These are phyloP conservation scores for Spodoptera picta DNA, from an alignment of 2,888 invertebrate species.

Conservation along the genomic window DNA sequence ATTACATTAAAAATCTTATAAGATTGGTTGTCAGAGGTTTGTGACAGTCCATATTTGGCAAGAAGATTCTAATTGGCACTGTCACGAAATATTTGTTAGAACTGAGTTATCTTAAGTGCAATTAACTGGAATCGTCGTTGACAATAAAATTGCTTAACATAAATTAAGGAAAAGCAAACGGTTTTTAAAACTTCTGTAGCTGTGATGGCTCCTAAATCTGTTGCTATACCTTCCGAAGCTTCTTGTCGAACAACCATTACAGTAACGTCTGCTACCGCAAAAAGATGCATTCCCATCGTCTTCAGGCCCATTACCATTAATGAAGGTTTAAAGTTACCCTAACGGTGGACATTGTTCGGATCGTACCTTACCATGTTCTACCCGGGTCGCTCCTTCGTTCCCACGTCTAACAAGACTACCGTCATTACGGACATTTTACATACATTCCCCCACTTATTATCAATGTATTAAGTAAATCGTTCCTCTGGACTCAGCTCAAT, in stretches of 20 bases:
- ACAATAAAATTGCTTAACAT: no score
- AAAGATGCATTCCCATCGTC: slow-evolving; percentile 82
- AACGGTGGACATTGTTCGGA: slow-evolving; percentile 83
- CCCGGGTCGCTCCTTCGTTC: slow-evolving; percentile 71
- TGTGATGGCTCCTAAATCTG: slow-evolving; percentile 32
- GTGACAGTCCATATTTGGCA: slow-evolving; percentile 23
- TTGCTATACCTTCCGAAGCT: slow-evolving; percentile 25
- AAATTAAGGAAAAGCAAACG: slow-evolving; percentile 1
- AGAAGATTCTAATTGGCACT: slow-evolving; percentile 45
- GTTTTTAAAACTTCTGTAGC: slow-evolving; percentile 29
- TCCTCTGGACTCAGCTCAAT: slow-evolving; percentile 78
- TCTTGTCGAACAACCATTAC: slow-evolving; percentile 77
- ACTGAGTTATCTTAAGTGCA: not conserved
- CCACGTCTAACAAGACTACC: slow-evolving; percentile 87
- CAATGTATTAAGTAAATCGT: slow-evolving; percentile 86
- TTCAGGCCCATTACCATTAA: slow-evolving; percentile 84
- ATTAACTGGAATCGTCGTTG: not conserved
- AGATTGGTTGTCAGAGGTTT: slow-evolving; percentile 28
- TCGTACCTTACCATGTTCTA: slow-evolving; percentile 80
- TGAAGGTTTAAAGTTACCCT: slow-evolving; percentile 81
- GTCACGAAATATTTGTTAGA: slow-evolving; percentile 14
- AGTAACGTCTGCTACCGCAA: slow-evolving; percentile 72
- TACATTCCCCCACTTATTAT: slow-evolving; percentile 84
- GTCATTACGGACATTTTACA: slow-evolving; percentile 85
- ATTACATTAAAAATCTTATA: slow-evolving; percentile 41